A percentile compares a stretch with the other conserved stretches of the same genome.
Conservation (phyloP, 2,113 vertebrate species). For the Ornithorhynchus anatinus region DNA sequence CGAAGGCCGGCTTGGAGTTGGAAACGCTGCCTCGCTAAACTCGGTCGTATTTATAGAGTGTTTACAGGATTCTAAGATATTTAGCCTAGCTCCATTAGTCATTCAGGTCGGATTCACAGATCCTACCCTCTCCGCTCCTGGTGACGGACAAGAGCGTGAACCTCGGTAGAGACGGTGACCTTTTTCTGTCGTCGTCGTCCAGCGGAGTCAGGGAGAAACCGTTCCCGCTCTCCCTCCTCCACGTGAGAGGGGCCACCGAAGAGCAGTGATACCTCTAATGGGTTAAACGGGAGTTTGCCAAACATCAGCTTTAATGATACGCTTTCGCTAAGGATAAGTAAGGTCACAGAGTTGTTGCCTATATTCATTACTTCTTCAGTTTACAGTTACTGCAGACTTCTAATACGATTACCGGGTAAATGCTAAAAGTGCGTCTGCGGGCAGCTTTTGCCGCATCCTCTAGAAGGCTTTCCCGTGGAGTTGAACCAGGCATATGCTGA, state of each 20-base stretch:
- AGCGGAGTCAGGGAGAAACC: no score
- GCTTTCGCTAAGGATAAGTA: slow-evolving; percentile 4
- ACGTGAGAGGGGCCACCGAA: not conserved
- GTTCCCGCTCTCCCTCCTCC: no score
- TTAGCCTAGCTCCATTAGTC: no score
- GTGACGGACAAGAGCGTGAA: no score
- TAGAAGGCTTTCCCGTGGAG: not conserved
- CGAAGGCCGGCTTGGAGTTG: no score
- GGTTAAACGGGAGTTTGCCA: slow-evolving; percentile 19
- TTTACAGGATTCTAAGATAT: no score
- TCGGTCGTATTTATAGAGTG: no score
- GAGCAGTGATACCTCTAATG: not conserved
- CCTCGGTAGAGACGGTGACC: no score
- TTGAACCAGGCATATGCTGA: not conserved
- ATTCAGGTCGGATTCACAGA: no score
- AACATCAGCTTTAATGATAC: not conserved
- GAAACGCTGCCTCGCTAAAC: no score
- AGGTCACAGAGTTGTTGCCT: not conserved
- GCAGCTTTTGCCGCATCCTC: not conserved
- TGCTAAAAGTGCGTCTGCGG: not conserved
- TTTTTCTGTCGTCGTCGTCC: no score
- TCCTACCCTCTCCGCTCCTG: no score
- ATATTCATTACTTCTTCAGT: not conserved
- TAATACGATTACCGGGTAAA: not conserved
- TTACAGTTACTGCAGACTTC: not conserved